These are phyloP conservation scores for Antheraea pernyi DNA, from an alignment of 1,140 invertebrate genomes.

Conservation along the genomic window DNA sequence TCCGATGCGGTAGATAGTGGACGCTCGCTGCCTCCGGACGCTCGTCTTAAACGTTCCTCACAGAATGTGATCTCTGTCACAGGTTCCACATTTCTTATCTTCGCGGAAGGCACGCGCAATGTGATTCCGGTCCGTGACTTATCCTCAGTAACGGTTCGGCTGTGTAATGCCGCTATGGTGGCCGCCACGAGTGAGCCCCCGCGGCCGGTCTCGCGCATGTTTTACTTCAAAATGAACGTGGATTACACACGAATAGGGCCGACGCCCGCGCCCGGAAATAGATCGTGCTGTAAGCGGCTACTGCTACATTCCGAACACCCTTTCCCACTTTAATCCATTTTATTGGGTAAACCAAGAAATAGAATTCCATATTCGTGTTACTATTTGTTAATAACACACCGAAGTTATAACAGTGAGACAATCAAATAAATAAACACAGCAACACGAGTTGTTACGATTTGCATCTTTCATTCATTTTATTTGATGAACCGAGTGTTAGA, in stretches of 20 bases:
- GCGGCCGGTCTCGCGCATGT: slow-evolving; percentile 73
- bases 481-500: not conserved
- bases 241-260: slow-evolving; percentile 58
- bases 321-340: slow-evolving; percentile 58
- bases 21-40: slow-evolving; percentile 60
- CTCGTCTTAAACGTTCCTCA: slow-evolving; percentile 40
- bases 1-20: slow-evolving; percentile 69
- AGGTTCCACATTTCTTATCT: slow-evolving; percentile 43
- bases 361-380: slow-evolving; percentile 25
- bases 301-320: slow-evolving; percentile 54
- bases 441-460: not conserved
- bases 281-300: slow-evolving; percentile 59
- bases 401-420: slow-evolving; percentile 26
- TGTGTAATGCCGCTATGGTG: slow-evolving; percentile 73
- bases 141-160: slow-evolving; percentile 50
- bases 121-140: slow-evolving; percentile 48
- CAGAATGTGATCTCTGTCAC: slow-evolving; percentile 39
- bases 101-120: slow-evolving; percentile 40
- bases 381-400: slow-evolving; percentile 33
- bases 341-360: slow-evolving; percentile 39
- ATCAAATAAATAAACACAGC: slow-evolving; percentile 16
- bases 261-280: slow-evolving; percentile 70
- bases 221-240: slow-evolving; percentile 69
- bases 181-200: slow-evolving; percentile 75
- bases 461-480: not conserved